phyloP scores from a whole-genome alignment of 2,113 vertebrate species.

The Gadus macrocephalus region DNA sequence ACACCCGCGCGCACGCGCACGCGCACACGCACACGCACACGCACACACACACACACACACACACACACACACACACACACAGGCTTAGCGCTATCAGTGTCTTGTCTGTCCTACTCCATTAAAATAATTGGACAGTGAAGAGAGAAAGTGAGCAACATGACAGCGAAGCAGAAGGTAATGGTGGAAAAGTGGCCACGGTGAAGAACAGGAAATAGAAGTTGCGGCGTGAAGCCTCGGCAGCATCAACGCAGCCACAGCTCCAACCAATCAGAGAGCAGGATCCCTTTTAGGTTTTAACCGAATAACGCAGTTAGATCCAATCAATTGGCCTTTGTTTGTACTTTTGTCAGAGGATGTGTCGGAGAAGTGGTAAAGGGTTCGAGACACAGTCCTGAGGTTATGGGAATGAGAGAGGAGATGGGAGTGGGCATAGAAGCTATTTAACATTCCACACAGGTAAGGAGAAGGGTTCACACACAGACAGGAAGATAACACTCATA shows the following conservation, averaged over 20 bases:
- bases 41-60: too few species aligned
- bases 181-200: background rate
- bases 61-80: too few species aligned
- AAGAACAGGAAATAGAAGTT: background rate
- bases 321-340: too few species aligned
- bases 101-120: too few species aligned
- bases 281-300: background rate
- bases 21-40: too few species aligned
- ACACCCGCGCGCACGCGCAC: too few species aligned
- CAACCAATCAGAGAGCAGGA: background rate
- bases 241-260: background rate
- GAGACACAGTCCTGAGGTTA: constrained; percentile 3
- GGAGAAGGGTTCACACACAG: constrained; percentile 36
- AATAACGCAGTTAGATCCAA: background rate
- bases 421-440: constrained; percentile 34
- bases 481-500: background rate
- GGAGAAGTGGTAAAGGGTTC: background rate
- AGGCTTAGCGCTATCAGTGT: too few species aligned
- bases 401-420: constrained; percentile 39
- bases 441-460: constrained; percentile 68
- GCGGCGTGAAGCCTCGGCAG: background rate
- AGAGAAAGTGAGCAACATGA: background rate
- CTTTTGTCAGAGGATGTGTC: too few species aligned
- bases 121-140: too few species aligned
- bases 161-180: background rate